Evolutionary conservation across 2,888 invertebrate species (phyloP), one percentile per base, ranked within the genome.

Genomic region (Drosophila paucipuncta): DNA sequence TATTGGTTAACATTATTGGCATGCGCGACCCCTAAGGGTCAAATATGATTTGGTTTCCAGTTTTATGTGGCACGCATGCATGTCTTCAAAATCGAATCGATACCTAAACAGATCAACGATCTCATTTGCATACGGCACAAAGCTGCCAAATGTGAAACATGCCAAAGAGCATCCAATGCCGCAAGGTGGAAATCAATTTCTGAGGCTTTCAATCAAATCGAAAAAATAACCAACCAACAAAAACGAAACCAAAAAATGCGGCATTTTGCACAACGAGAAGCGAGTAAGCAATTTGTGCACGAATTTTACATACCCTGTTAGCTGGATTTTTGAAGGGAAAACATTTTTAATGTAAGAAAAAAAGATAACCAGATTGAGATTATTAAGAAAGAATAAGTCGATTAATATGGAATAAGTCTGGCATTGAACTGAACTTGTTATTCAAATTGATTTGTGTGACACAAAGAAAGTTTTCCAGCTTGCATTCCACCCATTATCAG

Each of bases 41-140:
- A 91, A 87, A 91, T 79, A 73, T 91, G 90, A 91, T 87, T 86
- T 76, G 81, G 64, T 86, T 78, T 89, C 73, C 65, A 76, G 85
- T 82, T 89, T 68, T 80, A 49, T 76, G 62, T 83, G 73, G 73
- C 76, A 76, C 73, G 78, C 78, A 68, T 55, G 76, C 47, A 68
- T 68, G 63, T 89, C 87, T 86, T 78, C 76, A 89, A 79, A 87
- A 77, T 63, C 78, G 84, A 86, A 91, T 77, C 91, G 91, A 89
- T 88, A 91, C 87, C 89, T 88, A 85, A 87, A 80, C 87, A 88
- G 91, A 88, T 91, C 91, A 88, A 91, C 88, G 87, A 90, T 88
- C 87, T 88, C 91, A 88, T 88, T 88, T 91, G 91, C 91, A 91
- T 91, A 85, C 78, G 67, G 53, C 82, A 65, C 71, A 73, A 70